phyloP scores from a whole-genome alignment of 2,888 invertebrate genomes.

The Drosophila tanythrix region DNA sequence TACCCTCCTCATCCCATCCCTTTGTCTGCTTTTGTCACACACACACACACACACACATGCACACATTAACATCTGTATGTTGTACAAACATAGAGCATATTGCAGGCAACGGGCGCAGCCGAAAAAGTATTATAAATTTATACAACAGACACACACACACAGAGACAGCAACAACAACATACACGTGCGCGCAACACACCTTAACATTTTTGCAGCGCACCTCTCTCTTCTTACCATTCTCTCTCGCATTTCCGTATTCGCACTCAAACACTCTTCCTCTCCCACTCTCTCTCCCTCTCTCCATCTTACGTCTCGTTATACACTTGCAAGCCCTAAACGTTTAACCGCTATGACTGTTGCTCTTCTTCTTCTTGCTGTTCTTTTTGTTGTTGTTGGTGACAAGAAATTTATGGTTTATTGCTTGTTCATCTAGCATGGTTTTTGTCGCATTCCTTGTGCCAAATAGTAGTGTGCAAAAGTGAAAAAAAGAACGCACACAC shows the following conservation, averaged over 20 bases:
- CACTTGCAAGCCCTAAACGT: slow-evolving; percentile 56
- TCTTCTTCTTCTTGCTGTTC: slow-evolving; percentile 27
- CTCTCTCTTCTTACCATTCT: slow-evolving; percentile 15
- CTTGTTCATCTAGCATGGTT: slow-evolving; percentile 78
- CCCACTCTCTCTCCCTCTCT: slow-evolving; percentile 4
- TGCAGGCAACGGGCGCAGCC: slow-evolving; percentile 51
- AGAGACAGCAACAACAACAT: slow-evolving; percentile 4
- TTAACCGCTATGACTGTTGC: slow-evolving; percentile 52
- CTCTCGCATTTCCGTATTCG: neutral
- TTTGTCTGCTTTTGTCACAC: slow-evolving; percentile 52
- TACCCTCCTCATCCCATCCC: neutral
- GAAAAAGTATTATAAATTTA: slow-evolving; percentile 69
- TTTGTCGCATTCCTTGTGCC: slow-evolving; percentile 74
- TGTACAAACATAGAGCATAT: slow-evolving; percentile 48
- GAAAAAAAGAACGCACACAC: slow-evolving; percentile 28
- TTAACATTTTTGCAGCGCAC: slow-evolving; percentile 32
- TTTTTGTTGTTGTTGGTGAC: slow-evolving; percentile 53
- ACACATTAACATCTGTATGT: slow-evolving; percentile 26
- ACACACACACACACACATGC: slow-evolving; percentile 24
- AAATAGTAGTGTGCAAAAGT: slow-evolving; percentile 33
- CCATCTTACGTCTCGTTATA: slow-evolving; percentile 33
- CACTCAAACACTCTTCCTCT: neutral
- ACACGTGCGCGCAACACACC: slow-evolving; percentile 48
- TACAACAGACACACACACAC: slow-evolving; percentile 38
- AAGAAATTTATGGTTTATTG: slow-evolving; percentile 80